Conservation (phyloP, 2,113 vertebrate genomes). For the Pomatostomus ruficeps region DNA sequence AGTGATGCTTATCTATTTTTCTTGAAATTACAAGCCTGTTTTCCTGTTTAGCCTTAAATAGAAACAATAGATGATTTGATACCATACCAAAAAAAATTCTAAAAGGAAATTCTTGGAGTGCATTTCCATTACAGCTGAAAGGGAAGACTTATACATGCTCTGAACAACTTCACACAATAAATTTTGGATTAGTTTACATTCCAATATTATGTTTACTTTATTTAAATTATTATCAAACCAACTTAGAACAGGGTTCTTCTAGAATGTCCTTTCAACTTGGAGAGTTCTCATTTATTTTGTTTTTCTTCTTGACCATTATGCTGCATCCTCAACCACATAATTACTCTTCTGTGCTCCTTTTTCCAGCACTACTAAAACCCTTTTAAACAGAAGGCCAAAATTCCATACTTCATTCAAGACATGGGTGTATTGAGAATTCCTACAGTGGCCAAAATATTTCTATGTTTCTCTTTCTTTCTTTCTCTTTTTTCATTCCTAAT, state of each 20-base stretch:
- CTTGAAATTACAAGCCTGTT: conserved; percentile 68
- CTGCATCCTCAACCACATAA: neutral
- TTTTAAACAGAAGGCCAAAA: neutral
- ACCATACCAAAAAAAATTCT: conserved; percentile 8
- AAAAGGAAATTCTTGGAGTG: conserved; percentile 65
- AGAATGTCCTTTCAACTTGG: neutral
- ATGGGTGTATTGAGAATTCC: neutral
- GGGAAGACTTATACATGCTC: neutral
- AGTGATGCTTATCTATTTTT: conserved; percentile 74
- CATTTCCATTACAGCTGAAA: conserved; percentile 42
- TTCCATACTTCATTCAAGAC: neutral
- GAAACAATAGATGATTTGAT: conserved; percentile 46
- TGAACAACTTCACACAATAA: neutral
- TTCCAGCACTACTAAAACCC: neutral
- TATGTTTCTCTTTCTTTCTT: neutral
- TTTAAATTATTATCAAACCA: neutral
- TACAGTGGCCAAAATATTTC: neutral
- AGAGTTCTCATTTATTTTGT: neutral
- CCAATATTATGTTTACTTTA: neutral
- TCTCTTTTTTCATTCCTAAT: neutral
- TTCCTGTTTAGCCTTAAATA: conserved; percentile 78
- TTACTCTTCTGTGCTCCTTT: neutral
- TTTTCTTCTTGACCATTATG: neutral
- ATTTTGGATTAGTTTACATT: neutral
- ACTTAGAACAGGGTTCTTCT: neutral